Evolutionary conservation across 2,797 vertebrate genomes (phyloP), one percentile per base, ranked within the genome.

Genomic region (Eulemur mongoz): DNA sequence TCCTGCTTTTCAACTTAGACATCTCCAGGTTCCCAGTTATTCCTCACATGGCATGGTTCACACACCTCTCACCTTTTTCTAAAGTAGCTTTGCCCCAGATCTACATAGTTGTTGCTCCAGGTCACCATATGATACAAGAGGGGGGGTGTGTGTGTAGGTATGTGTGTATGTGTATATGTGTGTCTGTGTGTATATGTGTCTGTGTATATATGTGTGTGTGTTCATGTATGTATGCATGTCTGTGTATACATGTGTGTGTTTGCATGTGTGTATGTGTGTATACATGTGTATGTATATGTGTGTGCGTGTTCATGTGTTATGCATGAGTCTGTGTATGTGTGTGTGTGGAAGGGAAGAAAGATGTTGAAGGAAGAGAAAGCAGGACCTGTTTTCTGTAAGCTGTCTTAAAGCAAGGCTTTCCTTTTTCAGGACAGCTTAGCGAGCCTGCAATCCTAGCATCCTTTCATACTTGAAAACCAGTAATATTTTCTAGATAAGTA

Each of bases 401-500:
- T 85, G 9, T 61, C 50, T 92, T 90, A 93, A 82, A 70, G 27
- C 5, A 2, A 91, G 22, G 4, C 50, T 91, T 79, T 63, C 50
- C 87, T 86, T 82, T 27, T 83, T 50, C 54, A 50, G 80, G 13
- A 23, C n/a, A 27, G 27, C 27, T 94, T 92, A 45, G 14, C 4
- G 1, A 88, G 25, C 38, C 82, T 91, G 25, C 35, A 63, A 32
- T 83, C 61, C 20, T 43, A 85, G 18, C 54, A 81, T 73, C 50
- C 63, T 3, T 78, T 89, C 48, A 87, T 92, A 27, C 65, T 72
- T 89, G 84, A 83, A 87, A 45, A 84, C 20, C 87, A 89, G 76
- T 76, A 89, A 63, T 45, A 48, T 72, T 76, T 89, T 59, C 84
- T 69, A 92, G 78, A 85, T 27, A 90, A 78, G 35, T 85, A 35